Conservation (phyloP, 2,888 invertebrate species). For the Physocephala rufipes region DNA sequence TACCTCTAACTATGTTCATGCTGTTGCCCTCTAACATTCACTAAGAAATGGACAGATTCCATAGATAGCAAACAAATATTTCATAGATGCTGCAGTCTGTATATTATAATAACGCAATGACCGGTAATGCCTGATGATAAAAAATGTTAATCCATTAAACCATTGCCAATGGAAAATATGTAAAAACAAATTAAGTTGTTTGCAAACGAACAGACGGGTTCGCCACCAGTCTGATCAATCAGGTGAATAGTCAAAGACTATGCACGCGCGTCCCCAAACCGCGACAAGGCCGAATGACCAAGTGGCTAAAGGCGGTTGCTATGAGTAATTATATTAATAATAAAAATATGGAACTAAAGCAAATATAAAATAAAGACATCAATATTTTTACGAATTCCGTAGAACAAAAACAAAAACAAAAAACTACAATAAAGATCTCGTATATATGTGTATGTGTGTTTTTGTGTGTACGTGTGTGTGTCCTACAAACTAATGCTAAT, state of each 20-base stretch:
- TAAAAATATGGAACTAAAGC: neutral
- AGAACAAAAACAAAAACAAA: neutral
- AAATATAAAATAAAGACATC: conserved; percentile 1
- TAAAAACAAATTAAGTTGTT: conserved; percentile 52
- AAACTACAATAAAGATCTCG: neutral
- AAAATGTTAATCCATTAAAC: conserved; percentile 63
- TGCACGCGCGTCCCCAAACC: too few relatives aligned
- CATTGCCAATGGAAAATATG: conserved; percentile 63
- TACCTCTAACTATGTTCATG: too few relatives aligned
- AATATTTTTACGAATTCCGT: neutral
- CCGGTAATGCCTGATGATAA: conserved; percentile 58
- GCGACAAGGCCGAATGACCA: conserved; percentile 3
- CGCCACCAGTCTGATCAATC: neutral
- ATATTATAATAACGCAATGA: conserved; percentile 26
- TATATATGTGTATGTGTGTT: too few relatives aligned
- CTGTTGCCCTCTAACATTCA: too few relatives aligned
- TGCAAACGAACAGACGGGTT: neutral
- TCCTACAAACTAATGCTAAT: conserved; percentile 26
- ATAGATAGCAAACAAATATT: too few relatives aligned
- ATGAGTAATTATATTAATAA: conserved; percentile 33
- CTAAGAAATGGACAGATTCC: too few relatives aligned
- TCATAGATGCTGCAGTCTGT: neutral
- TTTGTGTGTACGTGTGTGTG: too few relatives aligned
- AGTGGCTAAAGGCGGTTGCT: neutral
- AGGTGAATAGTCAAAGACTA: neutral